These are phyloP conservation scores for Coreius guichenoti DNA, from an alignment of 2,797 vertebrate species.

Conservation along the genomic window DNA sequence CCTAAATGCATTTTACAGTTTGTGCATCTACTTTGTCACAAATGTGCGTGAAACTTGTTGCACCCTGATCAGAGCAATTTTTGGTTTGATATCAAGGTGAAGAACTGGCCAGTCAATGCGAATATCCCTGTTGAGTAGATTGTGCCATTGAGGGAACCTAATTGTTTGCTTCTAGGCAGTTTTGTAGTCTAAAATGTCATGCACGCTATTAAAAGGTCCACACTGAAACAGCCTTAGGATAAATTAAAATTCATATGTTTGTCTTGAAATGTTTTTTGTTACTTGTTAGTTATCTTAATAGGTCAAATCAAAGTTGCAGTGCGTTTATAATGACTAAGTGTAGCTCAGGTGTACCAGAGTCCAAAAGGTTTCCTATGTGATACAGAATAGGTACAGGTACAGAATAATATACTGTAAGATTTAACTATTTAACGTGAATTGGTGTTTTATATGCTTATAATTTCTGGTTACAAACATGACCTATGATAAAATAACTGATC, in stretches of 20 bases:
- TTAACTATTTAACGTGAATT: not conserved
- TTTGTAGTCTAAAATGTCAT: not conserved
- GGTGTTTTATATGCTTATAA: not conserved
- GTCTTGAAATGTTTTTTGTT: not conserved
- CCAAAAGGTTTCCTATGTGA: not conserved
- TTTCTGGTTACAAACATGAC: not conserved
- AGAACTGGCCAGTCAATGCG: not conserved
- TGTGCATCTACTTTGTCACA: no score
- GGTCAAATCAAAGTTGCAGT: not conserved
- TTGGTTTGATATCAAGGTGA: conserved; percentile 15
- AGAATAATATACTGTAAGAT: not conserved
- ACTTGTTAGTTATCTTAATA: not conserved
- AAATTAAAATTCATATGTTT: not conserved
- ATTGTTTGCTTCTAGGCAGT: not conserved
- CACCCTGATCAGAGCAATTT: conserved; percentile 29
- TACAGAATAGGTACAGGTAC: not conserved
- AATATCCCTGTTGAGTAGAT: not conserved
- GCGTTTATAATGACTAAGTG: not conserved
- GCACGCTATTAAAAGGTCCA: not conserved
- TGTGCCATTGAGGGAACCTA: not conserved
- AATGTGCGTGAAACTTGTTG: not conserved
- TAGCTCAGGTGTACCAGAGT: not conserved
- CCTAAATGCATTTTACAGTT: no score
- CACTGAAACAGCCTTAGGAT: not conserved
- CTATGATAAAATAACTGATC: not conserved